Percentiles rank a stretch among this genome's conserved stretches.
phyloP scores from a whole-genome alignment of 2,888 invertebrate species.

The Agonopterix heracliana region DNA sequence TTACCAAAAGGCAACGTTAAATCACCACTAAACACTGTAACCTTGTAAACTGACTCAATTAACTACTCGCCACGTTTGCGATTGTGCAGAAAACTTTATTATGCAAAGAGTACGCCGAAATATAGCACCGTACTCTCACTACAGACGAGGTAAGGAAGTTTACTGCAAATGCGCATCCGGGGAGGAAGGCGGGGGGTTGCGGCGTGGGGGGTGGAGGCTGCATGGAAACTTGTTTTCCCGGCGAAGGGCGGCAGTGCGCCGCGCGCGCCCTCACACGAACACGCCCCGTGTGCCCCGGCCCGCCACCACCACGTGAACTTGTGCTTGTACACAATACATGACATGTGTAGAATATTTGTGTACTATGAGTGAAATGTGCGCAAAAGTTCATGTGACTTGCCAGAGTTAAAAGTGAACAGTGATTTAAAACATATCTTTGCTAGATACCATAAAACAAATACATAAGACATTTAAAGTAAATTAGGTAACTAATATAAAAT shows the following conservation, averaged over 20 bases:
- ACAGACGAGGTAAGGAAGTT: conserved; percentile 3
- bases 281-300: conserved; percentile 26
- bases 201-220: conserved; percentile 61
- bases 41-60: too few species aligned
- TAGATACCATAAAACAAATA: too few species aligned
- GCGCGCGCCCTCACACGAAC: conserved; percentile 36
- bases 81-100: background rate
- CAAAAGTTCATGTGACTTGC: background rate
- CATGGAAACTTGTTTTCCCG: conserved; percentile 50
- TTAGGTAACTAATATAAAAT: background rate
- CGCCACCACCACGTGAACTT: conserved; percentile 13
- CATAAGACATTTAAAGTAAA: background rate
- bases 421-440: background rate
- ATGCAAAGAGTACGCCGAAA: conserved; percentile 1
- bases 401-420: background rate
- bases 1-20: too few species aligned
- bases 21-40: too few species aligned
- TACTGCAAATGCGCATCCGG: conserved; percentile 9
- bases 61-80: too few species aligned
- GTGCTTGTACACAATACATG: background rate
- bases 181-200: conserved; percentile 17
- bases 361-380: background rate
- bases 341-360: background rate
- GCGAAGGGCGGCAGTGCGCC: conserved; percentile 61
- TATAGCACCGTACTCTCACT: conserved; percentile 1